Percentiles rank a stretch among this genome's conserved stretches.
phyloP scores from a whole-genome alignment of 2,888 invertebrate genomes.

The Pollenia angustigena region DNA sequence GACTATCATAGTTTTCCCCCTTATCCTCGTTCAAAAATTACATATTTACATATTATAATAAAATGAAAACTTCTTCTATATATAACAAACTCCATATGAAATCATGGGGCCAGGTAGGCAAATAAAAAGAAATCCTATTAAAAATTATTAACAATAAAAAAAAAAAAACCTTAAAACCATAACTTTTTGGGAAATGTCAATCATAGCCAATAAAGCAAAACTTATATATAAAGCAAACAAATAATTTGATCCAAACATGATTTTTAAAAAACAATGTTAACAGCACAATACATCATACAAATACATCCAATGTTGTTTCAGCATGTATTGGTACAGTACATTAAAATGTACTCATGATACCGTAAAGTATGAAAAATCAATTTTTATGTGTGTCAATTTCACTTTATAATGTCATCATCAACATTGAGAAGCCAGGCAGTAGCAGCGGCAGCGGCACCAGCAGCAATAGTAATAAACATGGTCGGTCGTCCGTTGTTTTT shows the following conservation, averaged over 20 bases:
- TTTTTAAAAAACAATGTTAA: background rate
- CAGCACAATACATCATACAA: background rate
- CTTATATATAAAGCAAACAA: background rate
- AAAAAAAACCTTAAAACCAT: background rate
- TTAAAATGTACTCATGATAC: constrained; percentile 44
- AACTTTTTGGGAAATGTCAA: constrained; percentile 40
- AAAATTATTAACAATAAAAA: background rate
- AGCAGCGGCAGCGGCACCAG: background rate
- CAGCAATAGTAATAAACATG: constrained; percentile 32
- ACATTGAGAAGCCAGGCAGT: constrained; percentile 24
- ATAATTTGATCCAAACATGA: background rate
- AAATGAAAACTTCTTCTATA: background rate
- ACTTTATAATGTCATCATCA: constrained; percentile 74
- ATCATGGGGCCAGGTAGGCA: background rate
- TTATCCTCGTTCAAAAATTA: no score
- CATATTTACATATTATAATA: no score
- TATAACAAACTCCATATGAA: constrained; percentile 4
- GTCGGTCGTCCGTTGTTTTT: background rate
- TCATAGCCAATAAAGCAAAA: constrained; percentile 41
- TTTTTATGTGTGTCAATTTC: constrained; percentile 73
- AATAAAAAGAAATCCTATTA: no score
- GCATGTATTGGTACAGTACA: background rate
- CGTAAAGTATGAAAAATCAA: constrained; percentile 68
- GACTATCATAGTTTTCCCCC: no score
- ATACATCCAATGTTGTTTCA: background rate